Evolutionary conservation across 2,113 vertebrate genomes (phyloP), one percentile per base, ranked within the genome.

Genomic region (Gambusia affinis): DNA sequence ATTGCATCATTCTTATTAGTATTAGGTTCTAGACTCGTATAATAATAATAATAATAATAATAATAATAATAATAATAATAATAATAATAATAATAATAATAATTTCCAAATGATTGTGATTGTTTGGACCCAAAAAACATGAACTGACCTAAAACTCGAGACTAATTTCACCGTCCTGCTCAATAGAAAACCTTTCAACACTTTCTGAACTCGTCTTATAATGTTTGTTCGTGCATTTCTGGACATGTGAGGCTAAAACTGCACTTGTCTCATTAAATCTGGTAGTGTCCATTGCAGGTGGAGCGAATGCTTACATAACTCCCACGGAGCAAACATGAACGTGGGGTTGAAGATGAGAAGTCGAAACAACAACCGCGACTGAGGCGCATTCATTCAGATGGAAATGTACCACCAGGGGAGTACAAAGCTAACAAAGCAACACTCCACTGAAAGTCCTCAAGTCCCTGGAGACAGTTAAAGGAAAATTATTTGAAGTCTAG

Each of bases 321-420:
- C 70, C 29, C 77, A 30, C 37, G 24, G 44, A 37, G 66, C 28
- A 12, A 35, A 57, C 73, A 68, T 10, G 29, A 28, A 14, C 31
- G 31, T 69, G 31, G 67, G 19, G 74, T 37, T 77, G 75, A 73
- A 85, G 80, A 85, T 77, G 64, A 78, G 37, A 51, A 67, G 79
- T 79, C 67, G 60, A 31, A 77, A 68, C 67, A n/a, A n/a, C 11
- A 66, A 33, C 31, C 73, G 66, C 76, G 73, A 67, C 37, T 51
- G 64, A 79, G 74, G 73, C 33, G 62, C 63, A 29, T n/a, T 78
- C 70, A 85, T 87, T 90, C 89, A 89, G 87, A 87, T 87, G 85
- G 76, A 90, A 90, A 90, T 80, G 67, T 77, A 76, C 84, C 89
- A 85, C 82, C 70, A 14, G 78, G 51, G 81, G 86, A 91, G 76